Percentiles rank a stretch among this genome's conserved stretches.
These are phyloP conservation scores for Siphlonurus alternatus DNA, from an alignment of 2,888 invertebrate genomes.

Conservation along the genomic window DNA sequence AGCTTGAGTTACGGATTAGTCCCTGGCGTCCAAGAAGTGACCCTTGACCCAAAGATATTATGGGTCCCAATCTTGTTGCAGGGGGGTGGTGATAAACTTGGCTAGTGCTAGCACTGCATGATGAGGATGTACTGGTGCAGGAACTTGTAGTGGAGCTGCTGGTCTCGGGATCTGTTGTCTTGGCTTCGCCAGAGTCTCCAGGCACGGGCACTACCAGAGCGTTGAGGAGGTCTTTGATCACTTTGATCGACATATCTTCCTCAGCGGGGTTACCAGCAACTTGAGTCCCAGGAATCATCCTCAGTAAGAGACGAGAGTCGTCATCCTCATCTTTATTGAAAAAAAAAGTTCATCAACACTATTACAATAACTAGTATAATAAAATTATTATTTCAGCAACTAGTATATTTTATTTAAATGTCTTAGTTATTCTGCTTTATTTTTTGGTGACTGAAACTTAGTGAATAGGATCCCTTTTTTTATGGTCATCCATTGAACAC, in stretches of 20 bases:
- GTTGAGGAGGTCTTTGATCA: slow-evolving; percentile 46
- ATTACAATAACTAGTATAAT: too few relatives aligned
- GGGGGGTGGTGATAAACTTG: background rate
- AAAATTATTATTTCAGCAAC: too few relatives aligned
- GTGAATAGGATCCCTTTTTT: too few relatives aligned
- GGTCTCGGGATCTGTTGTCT: slow-evolving; percentile 19
- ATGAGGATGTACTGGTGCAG: background rate
- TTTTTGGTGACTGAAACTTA: too few relatives aligned
- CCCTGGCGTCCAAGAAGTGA: background rate
- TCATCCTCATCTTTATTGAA: slow-evolving; percentile 30
- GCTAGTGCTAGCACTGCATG: background rate
- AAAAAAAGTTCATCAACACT: slow-evolving; percentile 1
- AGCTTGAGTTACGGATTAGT: background rate
- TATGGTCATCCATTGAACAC: too few relatives aligned
- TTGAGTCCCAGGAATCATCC: background rate
- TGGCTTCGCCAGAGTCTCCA: slow-evolving; percentile 20
- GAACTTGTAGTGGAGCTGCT: slow-evolving; percentile 1
- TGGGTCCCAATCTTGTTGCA: background rate
- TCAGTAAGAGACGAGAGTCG: slow-evolving; percentile 26
- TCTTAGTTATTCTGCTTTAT: too few relatives aligned
- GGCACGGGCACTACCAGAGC: slow-evolving; percentile 36
- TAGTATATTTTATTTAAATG: too few relatives aligned
- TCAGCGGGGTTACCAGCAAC: slow-evolving; percentile 24
- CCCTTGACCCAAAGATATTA: too few relatives aligned
- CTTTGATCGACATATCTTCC: slow-evolving; percentile 37